Percentiles rank a stretch among this genome's conserved stretches.
Conservation (phyloP, 2,797 vertebrate species). For the Gadopsis bispinosus region DNA sequence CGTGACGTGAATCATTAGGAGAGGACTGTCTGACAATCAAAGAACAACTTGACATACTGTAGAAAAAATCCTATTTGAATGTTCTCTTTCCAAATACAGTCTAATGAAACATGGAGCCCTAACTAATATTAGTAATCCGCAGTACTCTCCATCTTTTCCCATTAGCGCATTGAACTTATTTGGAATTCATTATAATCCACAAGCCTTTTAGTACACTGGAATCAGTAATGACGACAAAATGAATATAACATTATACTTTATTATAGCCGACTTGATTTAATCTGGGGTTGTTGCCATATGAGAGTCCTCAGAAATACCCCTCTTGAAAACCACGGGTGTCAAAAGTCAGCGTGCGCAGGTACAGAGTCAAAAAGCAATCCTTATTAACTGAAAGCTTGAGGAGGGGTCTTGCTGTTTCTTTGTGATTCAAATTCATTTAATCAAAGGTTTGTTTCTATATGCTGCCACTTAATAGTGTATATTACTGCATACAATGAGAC, state of each 20-base stretch:
- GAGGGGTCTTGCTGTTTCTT: constrained; percentile 87
- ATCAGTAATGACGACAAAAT: constrained; percentile 85
- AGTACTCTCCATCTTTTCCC: constrained; percentile 72
- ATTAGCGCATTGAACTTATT: constrained; percentile 83
- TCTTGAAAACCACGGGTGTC: constrained; percentile 80
- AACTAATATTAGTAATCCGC: constrained; percentile 82
- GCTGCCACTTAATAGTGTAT: constrained; percentile 87
- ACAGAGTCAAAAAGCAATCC: constrained; percentile 79
- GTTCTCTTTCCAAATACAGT: constrained; percentile 68
- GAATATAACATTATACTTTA: constrained; percentile 84
- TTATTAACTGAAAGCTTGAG: constrained; percentile 83
- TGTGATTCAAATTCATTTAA: constrained; percentile 91
- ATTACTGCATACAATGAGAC: constrained; percentile 85
- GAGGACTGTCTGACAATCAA: constrained; percentile 65
- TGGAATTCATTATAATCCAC: constrained; percentile 82
- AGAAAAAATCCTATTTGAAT: constrained; percentile 63
- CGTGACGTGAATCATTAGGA: constrained; percentile 55
- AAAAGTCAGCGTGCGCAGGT: constrained; percentile 84
- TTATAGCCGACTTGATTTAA: constrained; percentile 85
- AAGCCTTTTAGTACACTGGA: constrained; percentile 80
- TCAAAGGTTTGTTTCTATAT: constrained; percentile 90
- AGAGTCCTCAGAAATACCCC: constrained; percentile 81
- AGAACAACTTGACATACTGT: constrained; percentile 70
- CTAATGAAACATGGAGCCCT: constrained; percentile 77
- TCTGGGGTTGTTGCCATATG: constrained; percentile 75